These are phyloP conservation scores for Callopanchax toddi DNA, from an alignment of 2,113 vertebrate species.

Conservation along the genomic window DNA sequence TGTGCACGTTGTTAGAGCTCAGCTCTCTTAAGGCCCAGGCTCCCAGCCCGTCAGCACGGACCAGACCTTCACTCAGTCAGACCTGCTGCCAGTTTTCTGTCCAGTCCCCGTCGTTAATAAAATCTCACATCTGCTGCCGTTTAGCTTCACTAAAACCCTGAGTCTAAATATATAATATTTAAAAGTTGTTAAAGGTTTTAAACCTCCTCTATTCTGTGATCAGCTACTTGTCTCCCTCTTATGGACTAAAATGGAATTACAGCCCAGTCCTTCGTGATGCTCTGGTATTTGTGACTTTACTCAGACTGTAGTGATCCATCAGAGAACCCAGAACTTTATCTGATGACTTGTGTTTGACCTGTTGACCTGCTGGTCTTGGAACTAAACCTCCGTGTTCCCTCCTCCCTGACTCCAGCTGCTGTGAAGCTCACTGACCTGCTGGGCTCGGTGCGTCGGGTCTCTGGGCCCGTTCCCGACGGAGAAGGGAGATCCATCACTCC, in stretches of 20 bases:
- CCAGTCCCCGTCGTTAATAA: constrained; percentile 13
- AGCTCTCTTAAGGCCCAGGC: constrained; percentile 73
- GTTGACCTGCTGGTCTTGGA: not conserved
- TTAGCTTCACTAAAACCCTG: constrained; percentile 12
- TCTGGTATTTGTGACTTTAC: not conserved
- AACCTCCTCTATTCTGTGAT: too few species aligned
- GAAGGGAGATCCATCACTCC: constrained; percentile 74
- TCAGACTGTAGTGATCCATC: too few species aligned
- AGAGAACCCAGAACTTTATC: too few species aligned
- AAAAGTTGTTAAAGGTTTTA: constrained; percentile 13
- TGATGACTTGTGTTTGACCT: too few species aligned
- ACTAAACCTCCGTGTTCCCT: constrained; percentile 31
- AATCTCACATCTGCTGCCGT: constrained; percentile 20
- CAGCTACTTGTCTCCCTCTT: constrained; percentile 34
- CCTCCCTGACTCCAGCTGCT: constrained; percentile 58
- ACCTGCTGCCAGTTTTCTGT: too few species aligned
- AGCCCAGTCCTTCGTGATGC: not conserved
- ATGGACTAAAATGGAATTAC: constrained; percentile 25
- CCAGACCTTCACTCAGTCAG: too few species aligned
- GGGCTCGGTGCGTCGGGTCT: constrained; percentile 81
- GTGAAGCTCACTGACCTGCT: constrained; percentile 84
- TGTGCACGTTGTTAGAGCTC: constrained; percentile 62
- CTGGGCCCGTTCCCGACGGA: constrained; percentile 77
- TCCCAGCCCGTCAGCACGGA: constrained; percentile 70
- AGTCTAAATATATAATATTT: too few species aligned